A percentile compares a stretch with the other conserved stretches of the same genome.
phyloP scores from a whole-genome alignment of 2,888 invertebrate species.

The Spicauda simplicius region DNA sequence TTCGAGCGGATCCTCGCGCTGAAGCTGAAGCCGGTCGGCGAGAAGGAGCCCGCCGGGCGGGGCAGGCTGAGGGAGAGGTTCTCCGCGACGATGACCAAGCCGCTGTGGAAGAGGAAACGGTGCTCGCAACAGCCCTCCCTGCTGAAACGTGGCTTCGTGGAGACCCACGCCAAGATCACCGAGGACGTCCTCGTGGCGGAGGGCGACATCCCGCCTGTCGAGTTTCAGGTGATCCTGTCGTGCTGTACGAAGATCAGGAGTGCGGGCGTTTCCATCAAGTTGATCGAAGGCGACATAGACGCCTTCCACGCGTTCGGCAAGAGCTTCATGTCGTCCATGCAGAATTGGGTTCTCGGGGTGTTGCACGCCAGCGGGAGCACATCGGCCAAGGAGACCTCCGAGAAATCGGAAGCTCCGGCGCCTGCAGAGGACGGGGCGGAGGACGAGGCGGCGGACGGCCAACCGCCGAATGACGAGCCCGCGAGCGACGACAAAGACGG shows the following conservation, averaged over 20 bases:
- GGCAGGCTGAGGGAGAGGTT: constrained; percentile 57
- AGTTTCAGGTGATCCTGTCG: constrained; percentile 54
- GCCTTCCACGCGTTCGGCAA: constrained; percentile 60
- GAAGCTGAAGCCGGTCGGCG: constrained; percentile 52
- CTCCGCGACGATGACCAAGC: constrained; percentile 48
- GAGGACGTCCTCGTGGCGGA: constrained; percentile 55
- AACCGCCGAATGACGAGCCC: not conserved
- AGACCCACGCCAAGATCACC: constrained; percentile 58
- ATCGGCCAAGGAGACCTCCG: not conserved
- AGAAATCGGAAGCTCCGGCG: not conserved
- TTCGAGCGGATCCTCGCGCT: constrained; percentile 61
- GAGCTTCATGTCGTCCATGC: constrained; percentile 55
- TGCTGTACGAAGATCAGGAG: constrained; percentile 49
- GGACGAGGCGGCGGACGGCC: not conserved
- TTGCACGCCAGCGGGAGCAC: constrained; percentile 35
- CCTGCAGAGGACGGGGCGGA: not conserved
- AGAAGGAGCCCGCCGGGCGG: constrained; percentile 48
- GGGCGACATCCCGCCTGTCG: constrained; percentile 46
- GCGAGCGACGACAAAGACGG: not conserved
- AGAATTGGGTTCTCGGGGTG: constrained; percentile 56
- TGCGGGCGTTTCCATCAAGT: constrained; percentile 47
- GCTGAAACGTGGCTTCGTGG: constrained; percentile 45
- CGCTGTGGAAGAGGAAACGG: constrained; percentile 64
- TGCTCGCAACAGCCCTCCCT: constrained; percentile 49
- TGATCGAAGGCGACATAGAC: constrained; percentile 51